These are phyloP conservation scores for Lithosia quadra DNA, from an alignment of 2,888 invertebrate genomes.

Conservation along the genomic window DNA sequence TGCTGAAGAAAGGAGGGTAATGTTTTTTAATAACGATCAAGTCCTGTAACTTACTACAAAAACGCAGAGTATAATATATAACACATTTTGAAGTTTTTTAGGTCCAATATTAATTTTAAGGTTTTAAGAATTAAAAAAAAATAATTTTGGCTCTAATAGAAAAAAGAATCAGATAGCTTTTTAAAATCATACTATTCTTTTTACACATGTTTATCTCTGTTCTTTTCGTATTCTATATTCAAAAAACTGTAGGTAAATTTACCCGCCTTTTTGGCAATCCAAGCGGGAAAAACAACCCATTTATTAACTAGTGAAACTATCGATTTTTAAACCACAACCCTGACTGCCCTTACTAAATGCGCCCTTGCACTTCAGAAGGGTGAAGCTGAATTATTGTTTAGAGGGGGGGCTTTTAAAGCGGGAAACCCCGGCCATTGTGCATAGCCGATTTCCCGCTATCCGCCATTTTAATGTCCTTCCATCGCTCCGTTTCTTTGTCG, in stretches of 20 bases:
- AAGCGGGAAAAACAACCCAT: slow-evolving; percentile 33
- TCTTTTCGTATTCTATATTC: too few relatives aligned
- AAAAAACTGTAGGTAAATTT: not conserved
- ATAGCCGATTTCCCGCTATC: slow-evolving; percentile 85
- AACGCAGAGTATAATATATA: too few relatives aligned
- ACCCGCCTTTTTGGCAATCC: slow-evolving; percentile 12
- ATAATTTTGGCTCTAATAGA: too few relatives aligned
- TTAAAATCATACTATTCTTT: too few relatives aligned
- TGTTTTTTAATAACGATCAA: too few relatives aligned
- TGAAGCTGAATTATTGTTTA: slow-evolving; percentile 87
- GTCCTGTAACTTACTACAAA: too few relatives aligned
- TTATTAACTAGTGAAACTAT: slow-evolving; percentile 52
- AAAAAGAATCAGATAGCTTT: too few relatives aligned
- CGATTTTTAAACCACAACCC: slow-evolving; percentile 61
- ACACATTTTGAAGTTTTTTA: too few relatives aligned
- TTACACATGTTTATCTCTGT: too few relatives aligned
- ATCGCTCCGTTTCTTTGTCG: slow-evolving; percentile 44
- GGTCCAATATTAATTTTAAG: too few relatives aligned
- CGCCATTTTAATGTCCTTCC: slow-evolving; percentile 84
- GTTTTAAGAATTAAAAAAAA: too few relatives aligned
- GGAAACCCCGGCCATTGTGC: slow-evolving; percentile 86
- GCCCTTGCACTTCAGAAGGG: slow-evolving; percentile 87
- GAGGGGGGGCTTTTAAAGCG: slow-evolving; percentile 83
- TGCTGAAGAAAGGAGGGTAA: too few relatives aligned
- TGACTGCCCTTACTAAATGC: slow-evolving; percentile 80